Base-by-base conservation (phyloP, 1,140 invertebrate genomes). In the Drosophila ambigua region DNA sequence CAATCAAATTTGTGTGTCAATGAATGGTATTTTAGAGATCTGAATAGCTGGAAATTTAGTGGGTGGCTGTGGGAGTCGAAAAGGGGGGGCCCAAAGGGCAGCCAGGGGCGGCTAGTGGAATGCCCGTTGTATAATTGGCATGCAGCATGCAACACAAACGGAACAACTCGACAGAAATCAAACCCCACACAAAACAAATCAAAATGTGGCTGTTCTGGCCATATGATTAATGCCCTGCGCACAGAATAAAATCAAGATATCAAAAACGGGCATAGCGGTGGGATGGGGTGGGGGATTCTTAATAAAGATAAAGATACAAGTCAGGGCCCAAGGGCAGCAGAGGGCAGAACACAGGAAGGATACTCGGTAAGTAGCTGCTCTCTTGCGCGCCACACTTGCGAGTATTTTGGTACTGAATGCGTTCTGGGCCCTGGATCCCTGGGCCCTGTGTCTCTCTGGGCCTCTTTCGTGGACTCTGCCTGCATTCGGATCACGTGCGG, bases 221-320 rank as follows among this genome's bases (percentile, higher is more conserved):
- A 26, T 87, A 87, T 79, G 83, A 88, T 88, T 88, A 83, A 83
- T 83, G 72, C 75, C 62, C 65, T 45, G 67, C 58, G 66, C 77
- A 77, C 59, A 44, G 51, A 77, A 87, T 83, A 88, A 78, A 88
- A 88, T 88, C 83, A 88, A 88, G 83, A 88, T 88, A 88, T 88
- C 83, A 88, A 78, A 78, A 67, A 68, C 76, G 77, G 60, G 35
- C 0, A 13, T 7, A 24, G 23, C 2, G 23, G 2, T 28, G 26
- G 26, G 26, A 2, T 24, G 23, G 26, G 26, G 26, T 28, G 5
- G 79, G 77, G 72, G 82, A 89, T 88, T 88, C 83, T 88, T 88
- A 89, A 88, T 88, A 88, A 88, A 88, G 83, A 88, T 81, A 79
- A 76, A 72, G 57, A 48, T 74, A 74, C 49, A 75, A 43, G 57